Base-by-base conservation (phyloP, 2,888 invertebrate genomes). In the Drosophila anomalipes region DNA sequence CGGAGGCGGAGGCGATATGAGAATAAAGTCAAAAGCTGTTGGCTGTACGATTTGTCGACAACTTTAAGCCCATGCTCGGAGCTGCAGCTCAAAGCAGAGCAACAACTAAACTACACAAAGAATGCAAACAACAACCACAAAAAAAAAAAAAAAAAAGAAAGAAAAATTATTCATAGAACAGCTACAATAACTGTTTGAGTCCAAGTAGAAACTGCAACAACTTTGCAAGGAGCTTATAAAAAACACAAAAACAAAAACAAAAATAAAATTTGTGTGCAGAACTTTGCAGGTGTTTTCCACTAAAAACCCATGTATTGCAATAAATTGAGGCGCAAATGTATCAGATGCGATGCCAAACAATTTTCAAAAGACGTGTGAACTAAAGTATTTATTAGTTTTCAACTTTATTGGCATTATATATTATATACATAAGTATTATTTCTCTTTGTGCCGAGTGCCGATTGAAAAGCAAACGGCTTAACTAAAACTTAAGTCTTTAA, bases 11-110 rank as follows among this genome's bases (percentile, higher is more conserved):
- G 37, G 28, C 37, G 19, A 37, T 52, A 37, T 75, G 58, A 54
- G 53, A 57, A 33, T 75, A 49, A 74, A 75, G 69, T 60, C 70
- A 75, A 69, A 74, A 60, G 60, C 74, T 44, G 49, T 28, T 54
- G 22, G 44, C 59, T n/a, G 7, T 9, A 68, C 58, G 49, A 75
- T 75, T 70, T 61, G 64, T 52, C 28, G 65, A 62, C 71, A 77
- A 49, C 66, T 77, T 77, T 60, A 76, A 76, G 76, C 37, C 58
- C 58, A 41, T 62, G 49, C 30, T 58, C 28, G 35, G 37, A 53
- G 63, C 44, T 49, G 28, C 32, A 22, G 26, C 26, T 47, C 59
- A 44, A 35, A 44, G 37, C 41, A 52, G 49, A 33, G 28, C 59
- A 37, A 30, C 39, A 72, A n/a, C 44, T 33, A 37, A 57, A 47